Evolutionary conservation across 2,797 vertebrate species (phyloP).

Genomic region (Alauda arvensis): DNA sequence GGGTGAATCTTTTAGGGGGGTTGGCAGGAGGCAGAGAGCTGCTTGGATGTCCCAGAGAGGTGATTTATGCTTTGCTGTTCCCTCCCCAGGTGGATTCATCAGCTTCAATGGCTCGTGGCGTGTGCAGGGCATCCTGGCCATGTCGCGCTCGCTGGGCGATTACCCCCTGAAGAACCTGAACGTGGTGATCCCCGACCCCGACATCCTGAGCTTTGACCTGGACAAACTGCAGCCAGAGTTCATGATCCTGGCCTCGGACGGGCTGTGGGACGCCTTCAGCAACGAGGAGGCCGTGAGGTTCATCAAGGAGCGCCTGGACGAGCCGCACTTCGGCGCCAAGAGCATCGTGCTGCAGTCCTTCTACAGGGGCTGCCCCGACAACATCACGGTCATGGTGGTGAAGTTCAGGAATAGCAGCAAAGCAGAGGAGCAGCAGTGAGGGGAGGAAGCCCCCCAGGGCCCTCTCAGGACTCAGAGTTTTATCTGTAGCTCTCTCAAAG

Average conservation of each 20-base stretch:
- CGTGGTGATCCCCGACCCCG: slow-evolving; percentile 89
- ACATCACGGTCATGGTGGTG: slow-evolving; percentile 98
- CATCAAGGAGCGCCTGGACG: slow-evolving; percentile 93
- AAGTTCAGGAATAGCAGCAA: slow-evolving; percentile 93
- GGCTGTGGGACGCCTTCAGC: slow-evolving; percentile 98
- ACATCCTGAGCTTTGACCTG: slow-evolving; percentile 94
- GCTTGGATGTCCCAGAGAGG: background rate
- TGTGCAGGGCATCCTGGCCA: slow-evolving; percentile 96
- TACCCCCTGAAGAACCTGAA: slow-evolving; percentile 97
- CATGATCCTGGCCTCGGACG: slow-evolving; percentile 96
- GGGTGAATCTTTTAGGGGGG: background rate
- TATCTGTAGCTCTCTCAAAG: slow-evolving; percentile 36
- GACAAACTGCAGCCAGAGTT: slow-evolving; percentile 98
- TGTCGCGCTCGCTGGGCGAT: slow-evolving; percentile 96
- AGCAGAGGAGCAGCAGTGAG: slow-evolving; percentile 76
- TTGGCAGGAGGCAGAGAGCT: background rate
- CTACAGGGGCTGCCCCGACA: slow-evolving; percentile 93
- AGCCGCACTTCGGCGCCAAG: slow-evolving; percentile 95
- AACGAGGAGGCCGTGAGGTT: slow-evolving; percentile 96
- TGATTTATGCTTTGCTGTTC: background rate
- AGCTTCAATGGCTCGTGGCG: slow-evolving; percentile 98
- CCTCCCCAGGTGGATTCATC: slow-evolving; percentile 90
- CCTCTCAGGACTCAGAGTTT: slow-evolving; percentile 50
- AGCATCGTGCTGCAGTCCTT: slow-evolving; percentile 96
- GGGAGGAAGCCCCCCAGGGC: background rate